Evolutionary conservation across 1,140 invertebrate genomes (phyloP), one percentile per base, ranked within the genome.

Genomic region (Neodiprion pinetum): DNA sequence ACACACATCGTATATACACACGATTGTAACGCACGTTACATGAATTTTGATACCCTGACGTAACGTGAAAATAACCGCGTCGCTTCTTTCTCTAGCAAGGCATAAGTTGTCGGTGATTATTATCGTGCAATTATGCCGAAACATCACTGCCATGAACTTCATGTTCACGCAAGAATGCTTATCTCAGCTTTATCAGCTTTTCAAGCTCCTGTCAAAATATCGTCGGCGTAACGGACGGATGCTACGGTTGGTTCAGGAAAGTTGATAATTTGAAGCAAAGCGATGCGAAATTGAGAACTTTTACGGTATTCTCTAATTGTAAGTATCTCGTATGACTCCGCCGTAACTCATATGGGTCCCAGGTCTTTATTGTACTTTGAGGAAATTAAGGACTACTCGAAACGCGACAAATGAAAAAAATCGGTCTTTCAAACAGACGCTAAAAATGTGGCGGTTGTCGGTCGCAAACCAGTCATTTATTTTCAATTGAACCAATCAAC

Each of bases 41-140:
- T 61, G 53, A 61, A 61, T 61, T 61, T 17, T 61, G 53, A 61
- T 61, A 61, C n/a, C n/a, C 11, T 61, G 53, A 61, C n/a, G 53
- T 61, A 61, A 61, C 53, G 53, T 7, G 11, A 17, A 17, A 61
- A 61, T 17, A 4, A 61, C n/a, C 4, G 28, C 28, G 28, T 40
- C 28, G 28, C 28, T 40, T 40, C 28, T 40, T 40, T 40, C 28
- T 40, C 28, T 40, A 40, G 2, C 28, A 1, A 40, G 2, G 2
- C 28, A 5, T 40, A 40, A 40, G 28, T 5, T 40, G 28, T 40
- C 28, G 28, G 1, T 40, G 5, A 40, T 40, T 3, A 40, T 40
- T 40, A 4, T 40, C 1, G 28, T 40, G 28, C 28, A 40, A 40
- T 40, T 40, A 40, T 40, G 28, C 28, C 28, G 28, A 40, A 40